A percentile compares a stretch with the other conserved stretches of the same genome.
These are phyloP conservation scores for Chrysotoxum bicinctum DNA, from an alignment of 2,888 invertebrate genomes.

Conservation along the genomic window DNA sequence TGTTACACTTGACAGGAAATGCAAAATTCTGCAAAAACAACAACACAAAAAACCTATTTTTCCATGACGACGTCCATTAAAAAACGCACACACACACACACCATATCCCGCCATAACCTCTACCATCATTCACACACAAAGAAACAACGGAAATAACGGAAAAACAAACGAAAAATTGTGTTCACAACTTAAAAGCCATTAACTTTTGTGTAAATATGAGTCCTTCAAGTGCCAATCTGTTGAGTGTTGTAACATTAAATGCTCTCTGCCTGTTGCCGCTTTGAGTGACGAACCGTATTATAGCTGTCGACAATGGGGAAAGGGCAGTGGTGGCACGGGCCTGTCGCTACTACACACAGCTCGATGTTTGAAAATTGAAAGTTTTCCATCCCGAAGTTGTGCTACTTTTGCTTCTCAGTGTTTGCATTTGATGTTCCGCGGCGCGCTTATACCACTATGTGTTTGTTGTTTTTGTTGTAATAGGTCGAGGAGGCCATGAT, in stretches of 20 bases:
- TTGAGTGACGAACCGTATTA: conserved; percentile 56
- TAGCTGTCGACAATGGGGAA: neutral
- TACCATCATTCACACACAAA: conserved; percentile 22
- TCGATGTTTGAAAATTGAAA: conserved; percentile 50
- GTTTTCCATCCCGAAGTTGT: conserved; percentile 16
- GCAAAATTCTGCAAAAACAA: neutral
- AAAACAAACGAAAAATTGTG: conserved; percentile 46
- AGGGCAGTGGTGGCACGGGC: neutral
- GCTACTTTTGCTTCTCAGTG: conserved; percentile 6
- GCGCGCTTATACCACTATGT: neutral
- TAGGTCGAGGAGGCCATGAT: conserved; percentile 34
- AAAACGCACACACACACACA: neutral
- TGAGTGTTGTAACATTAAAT: conserved; percentile 67
- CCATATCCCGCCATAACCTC: neutral
- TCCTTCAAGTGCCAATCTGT: conserved; percentile 70
- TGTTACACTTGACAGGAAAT: conserved; percentile 32
- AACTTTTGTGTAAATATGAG: conserved; percentile 69
- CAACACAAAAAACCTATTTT: conserved; percentile 16
- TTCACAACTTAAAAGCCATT: conserved; percentile 67
- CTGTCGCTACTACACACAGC: neutral
- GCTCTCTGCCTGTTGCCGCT: conserved; percentile 39
- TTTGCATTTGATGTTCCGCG: conserved; percentile 16
- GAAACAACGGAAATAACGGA: conserved; percentile 29
- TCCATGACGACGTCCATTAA: conserved; percentile 49
- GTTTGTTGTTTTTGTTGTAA: conserved; percentile 7